A percentile compares a stretch with the other conserved stretches of the same genome.
These are phyloP conservation scores for Euclidia mi DNA, from an alignment of 2,888 invertebrate genomes.

Conservation along the genomic window DNA sequence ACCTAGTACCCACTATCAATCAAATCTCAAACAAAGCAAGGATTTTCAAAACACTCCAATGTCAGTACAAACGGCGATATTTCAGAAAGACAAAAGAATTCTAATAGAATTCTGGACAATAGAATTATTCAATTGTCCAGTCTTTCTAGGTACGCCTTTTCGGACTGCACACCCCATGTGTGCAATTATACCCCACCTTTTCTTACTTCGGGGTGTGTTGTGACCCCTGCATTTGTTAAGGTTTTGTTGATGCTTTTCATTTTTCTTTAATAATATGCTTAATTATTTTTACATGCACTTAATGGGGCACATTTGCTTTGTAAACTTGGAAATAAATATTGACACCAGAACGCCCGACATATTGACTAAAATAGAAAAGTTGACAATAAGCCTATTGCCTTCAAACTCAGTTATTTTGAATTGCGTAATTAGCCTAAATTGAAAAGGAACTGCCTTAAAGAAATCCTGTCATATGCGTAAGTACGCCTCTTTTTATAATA, in stretches of 20 bases:
- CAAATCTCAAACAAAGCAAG: slow-evolving; percentile 45
- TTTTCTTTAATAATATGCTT: slow-evolving; percentile 45
- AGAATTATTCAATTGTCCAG: no score
- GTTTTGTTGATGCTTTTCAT: slow-evolving; percentile 51
- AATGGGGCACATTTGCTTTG: slow-evolving; percentile 13
- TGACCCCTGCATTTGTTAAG: slow-evolving; percentile 23
- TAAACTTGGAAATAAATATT: slow-evolving; percentile 7
- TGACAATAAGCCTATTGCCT: background rate
- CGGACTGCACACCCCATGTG: slow-evolving; percentile 36
- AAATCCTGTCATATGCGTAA: no score
- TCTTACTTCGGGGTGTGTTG: slow-evolving; percentile 17
- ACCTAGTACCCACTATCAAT: no score
- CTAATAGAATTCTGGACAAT: no score
- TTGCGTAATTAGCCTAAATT: no score
- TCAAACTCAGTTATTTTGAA: background rate
- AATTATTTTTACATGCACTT: slow-evolving; percentile 21
- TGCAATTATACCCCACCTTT: slow-evolving; percentile 35
- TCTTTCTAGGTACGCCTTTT: slow-evolving; percentile 43
- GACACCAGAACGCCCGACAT: background rate
- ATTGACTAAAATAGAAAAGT: background rate
- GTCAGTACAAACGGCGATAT: slow-evolving; percentile 51
- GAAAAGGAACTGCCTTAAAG: no score
- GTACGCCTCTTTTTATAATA: no score
- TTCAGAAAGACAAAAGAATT: slow-evolving; percentile 48
- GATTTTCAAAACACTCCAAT: slow-evolving; percentile 44